Conservation (phyloP, 1,140 invertebrate genomes). For the Calosoma granatense region DNA sequence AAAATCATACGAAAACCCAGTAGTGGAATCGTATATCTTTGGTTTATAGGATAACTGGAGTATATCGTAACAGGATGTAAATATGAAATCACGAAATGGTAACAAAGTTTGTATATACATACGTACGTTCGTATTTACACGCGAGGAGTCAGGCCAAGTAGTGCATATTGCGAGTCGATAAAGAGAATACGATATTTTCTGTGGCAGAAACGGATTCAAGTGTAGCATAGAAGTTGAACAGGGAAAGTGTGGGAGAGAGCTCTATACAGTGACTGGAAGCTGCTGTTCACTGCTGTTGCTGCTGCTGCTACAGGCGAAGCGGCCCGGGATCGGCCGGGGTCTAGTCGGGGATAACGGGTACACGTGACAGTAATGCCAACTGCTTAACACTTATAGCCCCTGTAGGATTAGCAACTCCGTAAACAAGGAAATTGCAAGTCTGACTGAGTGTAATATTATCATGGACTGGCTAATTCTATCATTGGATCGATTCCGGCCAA, state of each 20-base stretch:
- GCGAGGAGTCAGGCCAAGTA: no score
- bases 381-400: conserved; percentile 4
- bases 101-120: no score
- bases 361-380: conserved; percentile 8
- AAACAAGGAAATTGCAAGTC: conserved; percentile 9
- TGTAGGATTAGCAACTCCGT: conserved; percentile 2
- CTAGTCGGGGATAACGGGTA: background rate
- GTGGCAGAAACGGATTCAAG: background rate
- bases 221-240: background rate
- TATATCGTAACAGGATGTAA: no score
- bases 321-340: background rate
- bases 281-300: background rate
- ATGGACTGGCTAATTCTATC: background rate
- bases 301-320: no score
- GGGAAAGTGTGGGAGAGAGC: background rate
- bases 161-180: background rate
- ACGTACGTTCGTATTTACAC: no score
- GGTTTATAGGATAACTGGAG: no score
- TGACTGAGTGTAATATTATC: conserved; percentile 6
- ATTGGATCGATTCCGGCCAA: background rate
- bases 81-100: no score
- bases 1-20: no score
- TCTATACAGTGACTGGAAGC: no score
- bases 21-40: no score
- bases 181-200: background rate